Evolutionary conservation across 2,113 vertebrate species (phyloP), one percentile per base, ranked within the genome.

Genomic region (Austrofundulus limnaeus): DNA sequence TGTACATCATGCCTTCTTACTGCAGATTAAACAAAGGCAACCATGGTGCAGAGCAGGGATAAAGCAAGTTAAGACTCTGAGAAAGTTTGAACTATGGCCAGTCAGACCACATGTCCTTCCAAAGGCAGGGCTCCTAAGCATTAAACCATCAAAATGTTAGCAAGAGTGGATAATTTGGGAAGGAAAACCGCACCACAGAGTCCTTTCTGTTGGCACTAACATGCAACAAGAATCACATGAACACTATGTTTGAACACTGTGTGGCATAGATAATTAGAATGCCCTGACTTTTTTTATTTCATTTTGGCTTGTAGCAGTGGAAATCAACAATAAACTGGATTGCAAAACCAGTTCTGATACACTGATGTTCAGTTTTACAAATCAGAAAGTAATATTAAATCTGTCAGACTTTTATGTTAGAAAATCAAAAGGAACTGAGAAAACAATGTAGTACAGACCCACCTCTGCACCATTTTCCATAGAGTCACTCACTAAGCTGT

Each of bases 221-320:
- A 55, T 17, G 16, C 39, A 50, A 58, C 75, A 51, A 61, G 62
- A 78, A 80, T 83, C 81, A 78, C 71, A 81, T 82, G 78, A 78
- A 76, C 15, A 52, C 49, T 81, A 61, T 65, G 71, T 57, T 64
- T 59, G 64, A 70, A 81, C 81, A 81, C 68, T 65, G 72, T 73
- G 70, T 78, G 73, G 73, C 68, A 80, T 68, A 61, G 79, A 87
- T 87, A 77, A 87, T 80, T 80, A 80, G 66, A 81, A 87, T 80
- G 75, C 60, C 57, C 66, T 81, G 71, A 64, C 78, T 73, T 52
- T 66, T 78, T 51, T 75, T 66, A 8, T 34, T 34, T 2, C 10
- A 34, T 34, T 34, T 34, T 34, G 79, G 72, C 75, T 63, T 56
- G 43, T 59, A 78, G 78, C 71, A 31, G 69, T 72, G 77, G 64